Evolutionary conservation across 2,113 vertebrate species (phyloP), one percentile per base, ranked within the genome.

Genomic region (Salvelinus namaycush): DNA sequence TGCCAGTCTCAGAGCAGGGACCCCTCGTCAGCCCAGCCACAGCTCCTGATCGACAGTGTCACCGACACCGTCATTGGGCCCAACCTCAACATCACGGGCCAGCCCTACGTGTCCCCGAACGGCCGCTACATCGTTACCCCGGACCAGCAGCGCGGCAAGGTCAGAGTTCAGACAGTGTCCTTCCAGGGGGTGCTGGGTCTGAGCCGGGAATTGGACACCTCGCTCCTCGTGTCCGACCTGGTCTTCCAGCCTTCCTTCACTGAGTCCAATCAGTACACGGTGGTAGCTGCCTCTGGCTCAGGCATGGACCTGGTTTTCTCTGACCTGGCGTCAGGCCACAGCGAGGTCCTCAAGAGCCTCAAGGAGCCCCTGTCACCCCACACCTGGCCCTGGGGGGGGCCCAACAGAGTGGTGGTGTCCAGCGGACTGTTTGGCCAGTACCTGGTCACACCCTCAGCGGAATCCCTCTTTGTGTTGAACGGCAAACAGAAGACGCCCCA

Each of bases 371-470:
- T 96, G 71, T 0, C 77, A 0, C 83, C 90, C 71, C 93, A 91
- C 49, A 90, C 93, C 83, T 93, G 91, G 96, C 94, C 94, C 78
- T 97, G 97, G 97, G 95, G 92, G 51, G 89, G 74, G 29, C 89
- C 91, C 86, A 96, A 92, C 88, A 93, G 97, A 84, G 90, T 96
- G 71, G 83, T 98, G 86, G 94, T 95, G 81, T 94, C 95, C 88
- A 96, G 97, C 51, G 97, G 97, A 13, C 89, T 96, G 75, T 99
- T 99, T 34, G 97, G 97, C 91, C 97, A 96, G 87, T 96, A 96
- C 89, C 94, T 99, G 83, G 91, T 98, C 76, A 95, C 96, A 0
- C 94, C 96, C 0, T 93, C 96, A 49, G 93, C 88, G 16, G 94
- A 95, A 73, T 99, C 97, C 0, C 87, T 99, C 82, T 96, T 99